Conservation (phyloP, 2,888 invertebrate genomes). For the Chrysomela aeneicollis region DNA sequence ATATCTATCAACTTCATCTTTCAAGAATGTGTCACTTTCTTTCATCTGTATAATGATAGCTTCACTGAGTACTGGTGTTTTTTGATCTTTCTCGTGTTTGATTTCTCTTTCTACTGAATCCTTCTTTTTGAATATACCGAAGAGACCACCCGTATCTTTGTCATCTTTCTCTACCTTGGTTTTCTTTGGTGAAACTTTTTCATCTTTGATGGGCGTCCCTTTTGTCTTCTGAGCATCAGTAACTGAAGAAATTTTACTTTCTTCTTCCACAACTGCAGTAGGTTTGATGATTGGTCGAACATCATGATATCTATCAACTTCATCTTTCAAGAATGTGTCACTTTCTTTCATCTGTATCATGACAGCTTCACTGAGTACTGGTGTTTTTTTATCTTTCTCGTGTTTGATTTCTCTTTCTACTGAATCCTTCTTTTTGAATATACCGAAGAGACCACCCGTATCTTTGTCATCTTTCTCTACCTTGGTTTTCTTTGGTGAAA, state of each 20-base stretch:
- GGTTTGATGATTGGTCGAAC: slow-evolving; percentile 23
- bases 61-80: slow-evolving; percentile 12
- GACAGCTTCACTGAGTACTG: slow-evolving; percentile 32
- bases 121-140: slow-evolving; percentile 43
- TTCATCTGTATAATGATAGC: background rate
- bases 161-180: slow-evolving; percentile 17
- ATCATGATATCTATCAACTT: slow-evolving; percentile 43
- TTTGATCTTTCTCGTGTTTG: slow-evolving; percentile 1
- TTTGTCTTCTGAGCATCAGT: no score
- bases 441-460: slow-evolving; percentile 25
- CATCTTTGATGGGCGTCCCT: no score
- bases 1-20: slow-evolving; percentile 44
- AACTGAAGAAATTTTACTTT: background rate
- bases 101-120: slow-evolving; percentile 29
- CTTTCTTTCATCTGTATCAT: slow-evolving; percentile 38
- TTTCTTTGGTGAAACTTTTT: slow-evolving; percentile 10
- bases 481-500: slow-evolving; percentile 13
- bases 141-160: slow-evolving; percentile 36
- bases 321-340: slow-evolving; percentile 38
- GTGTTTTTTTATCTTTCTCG: slow-evolving; percentile 8
- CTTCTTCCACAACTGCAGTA: background rate
- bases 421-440: slow-evolving; percentile 26
- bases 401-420: slow-evolving; percentile 1
- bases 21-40: slow-evolving; percentile 38
- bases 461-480: no score